Evolutionary conservation across 2,797 vertebrate genomes (phyloP), one percentile per base, ranked within the genome.

Genomic region (Peromyscus aztecus): DNA sequence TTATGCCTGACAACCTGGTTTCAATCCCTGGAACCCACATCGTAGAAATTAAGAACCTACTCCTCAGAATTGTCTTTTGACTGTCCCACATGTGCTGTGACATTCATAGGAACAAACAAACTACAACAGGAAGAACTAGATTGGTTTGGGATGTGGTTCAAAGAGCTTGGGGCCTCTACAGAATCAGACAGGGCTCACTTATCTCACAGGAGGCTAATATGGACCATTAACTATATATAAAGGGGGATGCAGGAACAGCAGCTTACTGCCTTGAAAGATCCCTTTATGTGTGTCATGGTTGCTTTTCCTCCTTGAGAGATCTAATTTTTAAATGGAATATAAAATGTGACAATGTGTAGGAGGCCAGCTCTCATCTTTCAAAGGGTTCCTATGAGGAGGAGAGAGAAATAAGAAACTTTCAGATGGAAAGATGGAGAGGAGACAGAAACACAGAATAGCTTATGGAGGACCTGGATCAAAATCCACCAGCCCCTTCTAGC

Each of bases 241-340:
- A 91, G 80, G 85, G 65, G 84, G 81, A 78, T n/a, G 55, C 29
- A 49, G 94, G 81, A 76, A 91, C 12, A 81, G 21, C 29, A 92
- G 81, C 57, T 43, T 82, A 77, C 81, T 55, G 27, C 75, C 73
- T 92, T 59, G 73, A 81, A 87, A 83, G 92, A 52, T 71, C 71
- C 83, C 81, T 95, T 46, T 67, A 85, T 31, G 46, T 12, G 37
- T 86, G 67, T 91, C 16, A 40, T 16, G 55, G 61, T 78, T 96
- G 73, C 87, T 63, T 97, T 87, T 77, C 77, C 65, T 81, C 19
- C 46, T 49, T 85, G 27, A 63, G 24, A 84, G 16, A 65, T 34
- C 29, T 77, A 86, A 95, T 86, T 89, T 95, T 97, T 97, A 97
- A 89, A 89, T 96, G 94, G 76, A 95, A 78, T 71, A 21, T 65